Evolutionary conservation across 2,888 invertebrate genomes (phyloP).

Genomic region (Spilarctia lutea): DNA sequence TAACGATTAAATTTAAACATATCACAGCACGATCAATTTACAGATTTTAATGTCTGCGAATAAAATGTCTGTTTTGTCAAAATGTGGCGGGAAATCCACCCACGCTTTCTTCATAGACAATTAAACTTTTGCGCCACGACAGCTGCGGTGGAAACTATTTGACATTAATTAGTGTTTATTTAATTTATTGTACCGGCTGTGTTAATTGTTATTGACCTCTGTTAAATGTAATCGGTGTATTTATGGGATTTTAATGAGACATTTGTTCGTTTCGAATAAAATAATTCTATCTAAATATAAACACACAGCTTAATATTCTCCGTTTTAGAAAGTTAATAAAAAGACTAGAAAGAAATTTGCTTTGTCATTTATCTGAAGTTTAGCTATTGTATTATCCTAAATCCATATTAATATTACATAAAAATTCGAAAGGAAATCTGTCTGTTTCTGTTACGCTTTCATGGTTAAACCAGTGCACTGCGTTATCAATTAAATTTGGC

Average conservation of each 20-base stretch:
- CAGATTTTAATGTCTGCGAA: constrained; percentile 53
- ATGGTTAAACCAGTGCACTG: no score
- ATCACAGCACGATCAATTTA: constrained; percentile 37
- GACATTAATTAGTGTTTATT: constrained; percentile 62
- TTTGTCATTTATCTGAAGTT: not conserved
- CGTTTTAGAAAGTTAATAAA: no score
- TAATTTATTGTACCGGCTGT: constrained; percentile 58
- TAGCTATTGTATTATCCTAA: not conserved
- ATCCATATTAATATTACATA: no score
- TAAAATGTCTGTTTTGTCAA: constrained; percentile 72
- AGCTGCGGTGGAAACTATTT: constrained; percentile 62
- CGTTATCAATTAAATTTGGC: no score
- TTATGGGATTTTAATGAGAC: not conserved
- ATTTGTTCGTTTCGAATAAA: not conserved
- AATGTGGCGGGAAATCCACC: constrained; percentile 72
- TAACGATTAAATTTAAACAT: constrained; percentile 27
- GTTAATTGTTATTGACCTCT: constrained; percentile 41
- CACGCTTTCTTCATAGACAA: constrained; percentile 71
- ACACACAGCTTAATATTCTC: not conserved
- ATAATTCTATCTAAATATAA: not conserved
- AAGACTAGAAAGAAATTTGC: no score
- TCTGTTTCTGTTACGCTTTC: no score
- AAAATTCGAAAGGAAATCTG: no score
- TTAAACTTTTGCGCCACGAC: constrained; percentile 58
- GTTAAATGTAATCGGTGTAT: constrained; percentile 17